phyloP scores from a whole-genome alignment of 2,797 vertebrate genomes.

The Acropternis orthonyx region DNA sequence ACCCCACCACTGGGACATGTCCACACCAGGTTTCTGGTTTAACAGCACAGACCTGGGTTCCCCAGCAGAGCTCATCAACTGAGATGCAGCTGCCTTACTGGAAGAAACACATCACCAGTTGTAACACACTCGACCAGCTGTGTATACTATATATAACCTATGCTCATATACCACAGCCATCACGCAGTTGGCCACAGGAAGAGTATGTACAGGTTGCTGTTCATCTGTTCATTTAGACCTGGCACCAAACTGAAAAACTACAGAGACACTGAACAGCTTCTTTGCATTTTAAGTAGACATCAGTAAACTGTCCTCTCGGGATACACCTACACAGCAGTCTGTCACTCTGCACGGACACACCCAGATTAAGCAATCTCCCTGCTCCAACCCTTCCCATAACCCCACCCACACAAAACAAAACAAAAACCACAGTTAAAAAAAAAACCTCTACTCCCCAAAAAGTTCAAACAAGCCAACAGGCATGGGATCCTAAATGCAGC shows the following conservation, averaged over 20 bases:
- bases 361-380: background rate
- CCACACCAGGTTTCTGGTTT: background rate
- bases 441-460: background rate
- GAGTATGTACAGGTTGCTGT: background rate
- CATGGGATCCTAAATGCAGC: background rate
- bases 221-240: background rate
- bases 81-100: background rate
- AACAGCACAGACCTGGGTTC: background rate
- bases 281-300: background rate
- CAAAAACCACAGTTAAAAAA: background rate
- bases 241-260: background rate
- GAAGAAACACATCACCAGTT: background rate
- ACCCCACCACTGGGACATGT: accelerated
- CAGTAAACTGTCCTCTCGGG: background rate
- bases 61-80: background rate
- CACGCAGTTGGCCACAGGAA: background rate
- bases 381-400: background rate
- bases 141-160: background rate
- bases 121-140: background rate
- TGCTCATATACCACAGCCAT: accelerated
- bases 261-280: background rate
- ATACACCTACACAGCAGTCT: background rate
- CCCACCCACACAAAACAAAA: background rate
- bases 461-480: background rate
- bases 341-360: accelerated